Evolutionary conservation across 2,888 invertebrate genomes (phyloP).

Genomic region (Eupithecia subumbrata): DNA sequence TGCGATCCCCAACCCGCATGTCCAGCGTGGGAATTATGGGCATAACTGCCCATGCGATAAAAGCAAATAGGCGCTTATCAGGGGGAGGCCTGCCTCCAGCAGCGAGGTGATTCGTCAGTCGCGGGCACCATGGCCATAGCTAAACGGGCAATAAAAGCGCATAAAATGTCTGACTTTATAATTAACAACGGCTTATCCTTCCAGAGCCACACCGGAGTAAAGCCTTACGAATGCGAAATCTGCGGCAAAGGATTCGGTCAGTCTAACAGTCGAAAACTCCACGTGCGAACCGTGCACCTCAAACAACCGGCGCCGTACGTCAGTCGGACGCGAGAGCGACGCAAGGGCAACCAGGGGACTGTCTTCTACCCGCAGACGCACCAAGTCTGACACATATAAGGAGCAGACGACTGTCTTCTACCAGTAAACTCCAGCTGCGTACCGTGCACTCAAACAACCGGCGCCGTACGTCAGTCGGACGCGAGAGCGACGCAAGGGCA

Average conservation of each 20-base stretch:
- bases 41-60: no score
- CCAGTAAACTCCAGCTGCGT: constrained; percentile 53
- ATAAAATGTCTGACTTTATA: no score
- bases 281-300: constrained; percentile 57
- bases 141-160: no score
- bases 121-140: no score
- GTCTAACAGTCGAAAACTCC: constrained; percentile 58
- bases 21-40: no score
- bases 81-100: no score
- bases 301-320: constrained; percentile 65
- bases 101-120: no score
- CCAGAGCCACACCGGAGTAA: constrained; percentile 59
- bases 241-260: constrained; percentile 58
- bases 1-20: no score
- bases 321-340: constrained; percentile 51
- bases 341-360: constrained; percentile 12
- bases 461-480: constrained; percentile 66
- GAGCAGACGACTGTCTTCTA: no score
- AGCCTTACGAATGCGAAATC: constrained; percentile 66
- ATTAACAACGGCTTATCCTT: neutral
- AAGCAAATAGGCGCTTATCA: no score
- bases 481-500: constrained; percentile 34
- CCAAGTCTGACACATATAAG: neutral
- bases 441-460: constrained; percentile 60
- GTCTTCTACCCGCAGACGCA: neutral